Base-by-base conservation (phyloP, 35 echinoderm and acorn worm genomes). In the Lytechinus pictus region DNA sequence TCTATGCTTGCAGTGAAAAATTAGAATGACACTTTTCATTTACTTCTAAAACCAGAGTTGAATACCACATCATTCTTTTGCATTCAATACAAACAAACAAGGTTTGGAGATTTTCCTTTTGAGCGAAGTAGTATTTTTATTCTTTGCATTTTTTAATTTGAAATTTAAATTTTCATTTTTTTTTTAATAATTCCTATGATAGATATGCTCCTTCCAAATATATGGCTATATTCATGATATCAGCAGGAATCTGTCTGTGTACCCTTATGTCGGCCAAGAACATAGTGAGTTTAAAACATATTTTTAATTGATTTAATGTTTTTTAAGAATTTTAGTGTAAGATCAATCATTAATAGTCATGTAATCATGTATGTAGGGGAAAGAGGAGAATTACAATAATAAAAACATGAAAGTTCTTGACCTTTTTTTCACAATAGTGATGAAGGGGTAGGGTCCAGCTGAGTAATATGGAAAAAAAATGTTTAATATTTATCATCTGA, bases 141-240 rank as follows among this genome's bases (percentile, higher is more conserved):
- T 44, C 33, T 44, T 10, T 58, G 56, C 27, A n/a, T 51, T 9
- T 24, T 14, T 8, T 90, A 16, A 90, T 90, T 90, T 90, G 1
- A 52, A 51, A 9, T 13, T 90, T 90, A 9, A 8, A 4, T 44
- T 5, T 44, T 52, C 52, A 52, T 52, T 90, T 11, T 9, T 90
- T 90, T 90, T 44, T 90, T 33, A 7, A 52, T 89, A 9, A 14
- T 4, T 90, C 52, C 88, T 6, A 0, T 90, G 13, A 44, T 44
- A 99, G 98, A 57, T 99, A 99, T 89, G 19, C 92, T 66, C 54
- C 96, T 10, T 94, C 96, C 87, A 99, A 99, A 55, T 99, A 97
- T 91, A 10, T 97, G 27, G 95, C 97, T 33, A 94, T 99, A 51
- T 86, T 97, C 4, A 97, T 97, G 97, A 99, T 99, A 29, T 95